Percentiles rank a stretch among this genome's conserved stretches.
These are phyloP conservation scores for Cheirogaleus medius DNA, from an alignment of 2,113 vertebrate species.

Conservation along the genomic window DNA sequence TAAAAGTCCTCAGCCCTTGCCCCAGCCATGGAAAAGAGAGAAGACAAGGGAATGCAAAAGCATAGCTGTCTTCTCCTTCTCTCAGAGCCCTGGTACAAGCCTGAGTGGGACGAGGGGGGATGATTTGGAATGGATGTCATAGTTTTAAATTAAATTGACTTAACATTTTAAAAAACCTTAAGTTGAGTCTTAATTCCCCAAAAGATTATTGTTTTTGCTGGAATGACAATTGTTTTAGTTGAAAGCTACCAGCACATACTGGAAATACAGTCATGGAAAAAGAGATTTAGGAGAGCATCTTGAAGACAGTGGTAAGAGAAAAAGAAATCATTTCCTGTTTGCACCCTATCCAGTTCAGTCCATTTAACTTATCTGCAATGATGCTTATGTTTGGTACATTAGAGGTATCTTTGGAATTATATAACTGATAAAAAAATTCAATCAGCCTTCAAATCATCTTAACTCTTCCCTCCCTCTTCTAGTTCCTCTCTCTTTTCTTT, in stretches of 20 bases:
- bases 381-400: neutral
- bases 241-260: neutral
- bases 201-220: neutral
- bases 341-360: neutral
- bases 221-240: neutral
- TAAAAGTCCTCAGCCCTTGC: neutral
- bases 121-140: neutral
- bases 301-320: neutral
- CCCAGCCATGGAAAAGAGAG: neutral
- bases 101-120: fast-evolving
- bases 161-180: neutral
- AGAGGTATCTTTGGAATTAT: neutral
- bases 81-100: neutral
- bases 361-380: neutral
- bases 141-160: neutral
- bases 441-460: neutral
- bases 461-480: neutral
- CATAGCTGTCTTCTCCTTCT: neutral
- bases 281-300: neutral
- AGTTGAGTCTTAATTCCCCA: neutral
- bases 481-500: neutral
- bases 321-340: neutral
- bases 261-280: neutral
- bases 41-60: neutral
- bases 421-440: neutral